Percentiles rank a stretch among this genome's conserved stretches.
phyloP scores from a whole-genome alignment of 1,140 invertebrate genomes.

The Lepidurus packardi region DNA sequence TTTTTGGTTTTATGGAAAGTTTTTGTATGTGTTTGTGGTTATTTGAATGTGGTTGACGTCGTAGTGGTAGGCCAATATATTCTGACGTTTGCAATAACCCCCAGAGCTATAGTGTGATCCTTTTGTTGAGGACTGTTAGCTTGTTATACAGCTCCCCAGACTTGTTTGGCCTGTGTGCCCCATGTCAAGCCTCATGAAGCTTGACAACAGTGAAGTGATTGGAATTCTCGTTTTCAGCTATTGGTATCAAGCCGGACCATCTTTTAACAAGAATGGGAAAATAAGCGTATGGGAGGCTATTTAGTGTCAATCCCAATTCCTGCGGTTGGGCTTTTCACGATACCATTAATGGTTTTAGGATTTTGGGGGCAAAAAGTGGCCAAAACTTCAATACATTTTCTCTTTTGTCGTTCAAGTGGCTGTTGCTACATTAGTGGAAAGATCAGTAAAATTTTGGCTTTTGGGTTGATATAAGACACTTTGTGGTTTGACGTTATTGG shows the following conservation, averaged over 20 bases:
- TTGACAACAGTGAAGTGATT: neutral
- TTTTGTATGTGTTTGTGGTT: neutral
- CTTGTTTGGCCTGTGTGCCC: neutral
- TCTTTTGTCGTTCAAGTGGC: neutral
- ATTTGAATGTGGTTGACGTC: neutral
- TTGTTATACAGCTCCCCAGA: neutral
- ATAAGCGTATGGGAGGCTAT: neutral
- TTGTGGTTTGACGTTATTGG: neutral
- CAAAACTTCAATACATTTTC: neutral
- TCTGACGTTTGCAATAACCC: constrained; percentile 9
- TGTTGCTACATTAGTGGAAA: constrained; percentile 1
- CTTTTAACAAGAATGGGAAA: neutral
- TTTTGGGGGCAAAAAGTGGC: neutral
- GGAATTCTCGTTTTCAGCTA: constrained; percentile 16
- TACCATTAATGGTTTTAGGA: constrained; percentile 8
- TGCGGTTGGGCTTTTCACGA: neutral
- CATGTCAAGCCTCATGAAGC: constrained; percentile 6
- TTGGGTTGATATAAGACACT: neutral
- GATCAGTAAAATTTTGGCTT: neutral
- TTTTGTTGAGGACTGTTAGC: neutral
- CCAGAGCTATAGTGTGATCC: neutral
- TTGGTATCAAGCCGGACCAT: constrained; percentile 12
- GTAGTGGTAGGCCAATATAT: neutral
- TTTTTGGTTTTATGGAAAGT: neutral
- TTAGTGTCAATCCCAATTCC: constrained; percentile 7